Conservation (phyloP, 2,797 vertebrate genomes). For the Masticophis lateralis region DNA sequence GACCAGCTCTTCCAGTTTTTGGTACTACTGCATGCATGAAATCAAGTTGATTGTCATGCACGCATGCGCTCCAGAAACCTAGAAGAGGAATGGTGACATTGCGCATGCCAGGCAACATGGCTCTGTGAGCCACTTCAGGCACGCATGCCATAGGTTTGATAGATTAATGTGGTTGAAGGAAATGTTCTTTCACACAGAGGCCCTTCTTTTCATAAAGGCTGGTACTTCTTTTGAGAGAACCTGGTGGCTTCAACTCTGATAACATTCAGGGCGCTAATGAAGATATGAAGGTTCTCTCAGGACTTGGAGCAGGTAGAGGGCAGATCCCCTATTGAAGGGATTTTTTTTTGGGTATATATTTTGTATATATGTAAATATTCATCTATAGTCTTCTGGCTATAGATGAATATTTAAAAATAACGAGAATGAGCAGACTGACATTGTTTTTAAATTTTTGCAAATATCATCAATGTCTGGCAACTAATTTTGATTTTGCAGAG, state of each 20-base stretch:
- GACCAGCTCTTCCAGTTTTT: no score
- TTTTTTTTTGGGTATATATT: not conserved
- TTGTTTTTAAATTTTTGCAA: not conserved
- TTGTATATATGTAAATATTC: no score
- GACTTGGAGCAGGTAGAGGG: not conserved
- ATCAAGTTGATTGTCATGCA: no score
- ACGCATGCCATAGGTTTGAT: no score
- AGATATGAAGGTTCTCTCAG: not conserved
- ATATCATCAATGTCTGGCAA: not conserved
- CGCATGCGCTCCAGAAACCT: no score
- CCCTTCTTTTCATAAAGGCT: constrained; percentile 1
- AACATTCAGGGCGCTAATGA: not conserved
- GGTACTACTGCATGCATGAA: no score
- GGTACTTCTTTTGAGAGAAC: not conserved
- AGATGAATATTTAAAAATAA: not conserved
- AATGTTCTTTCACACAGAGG: not conserved
- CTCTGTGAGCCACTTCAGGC: no score
- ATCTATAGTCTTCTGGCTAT: not conserved
- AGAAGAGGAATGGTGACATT: no score
- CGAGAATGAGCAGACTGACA: not conserved
- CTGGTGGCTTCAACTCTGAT: not conserved
- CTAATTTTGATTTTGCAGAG: not conserved
- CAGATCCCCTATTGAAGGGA: not conserved
- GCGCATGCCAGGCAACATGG: no score
- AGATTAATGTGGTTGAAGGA: not conserved